These are phyloP conservation scores for Rhopalosiphum maidis DNA, from an alignment of 1,140 invertebrate species.

Conservation along the genomic window DNA sequence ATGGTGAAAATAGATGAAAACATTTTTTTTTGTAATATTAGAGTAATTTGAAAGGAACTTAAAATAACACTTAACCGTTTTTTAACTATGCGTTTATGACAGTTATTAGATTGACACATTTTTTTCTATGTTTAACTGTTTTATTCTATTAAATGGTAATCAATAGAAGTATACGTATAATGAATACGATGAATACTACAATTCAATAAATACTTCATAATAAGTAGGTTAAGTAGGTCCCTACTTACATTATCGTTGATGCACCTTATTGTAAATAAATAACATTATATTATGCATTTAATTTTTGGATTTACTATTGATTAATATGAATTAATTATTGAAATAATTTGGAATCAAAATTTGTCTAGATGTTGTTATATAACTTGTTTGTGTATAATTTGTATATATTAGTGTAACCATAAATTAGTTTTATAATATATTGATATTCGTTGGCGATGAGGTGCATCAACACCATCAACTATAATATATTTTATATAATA, in stretches of 20 bases:
- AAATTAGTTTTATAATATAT: neutral
- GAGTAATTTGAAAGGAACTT: neutral
- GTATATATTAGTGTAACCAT: neutral
- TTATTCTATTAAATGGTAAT: neutral
- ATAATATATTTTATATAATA: no score
- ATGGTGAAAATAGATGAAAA: neutral
- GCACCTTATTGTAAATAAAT: no score
- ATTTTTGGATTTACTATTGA: neutral
- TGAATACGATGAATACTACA: neutral
- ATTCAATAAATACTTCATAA: neutral
- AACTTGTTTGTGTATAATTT: neutral
- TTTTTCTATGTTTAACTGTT: neutral
- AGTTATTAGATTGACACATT: neutral
- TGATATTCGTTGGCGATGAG: neutral
- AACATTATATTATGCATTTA: neutral
- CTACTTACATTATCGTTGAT: no score
- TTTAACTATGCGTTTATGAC: neutral
- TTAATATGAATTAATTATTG: neutral
- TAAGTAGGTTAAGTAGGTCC: neutral
- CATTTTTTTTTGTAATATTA: neutral
- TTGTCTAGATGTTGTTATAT: neutral
- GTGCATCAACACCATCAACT: neutral
- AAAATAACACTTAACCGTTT: neutral
- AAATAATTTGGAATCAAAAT: neutral
- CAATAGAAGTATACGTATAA: neutral